A percentile compares a stretch with the other conserved stretches of the same genome.
Conservation (phyloP, 2,888 invertebrate genomes). For the Keiferia lycopersicella region DNA sequence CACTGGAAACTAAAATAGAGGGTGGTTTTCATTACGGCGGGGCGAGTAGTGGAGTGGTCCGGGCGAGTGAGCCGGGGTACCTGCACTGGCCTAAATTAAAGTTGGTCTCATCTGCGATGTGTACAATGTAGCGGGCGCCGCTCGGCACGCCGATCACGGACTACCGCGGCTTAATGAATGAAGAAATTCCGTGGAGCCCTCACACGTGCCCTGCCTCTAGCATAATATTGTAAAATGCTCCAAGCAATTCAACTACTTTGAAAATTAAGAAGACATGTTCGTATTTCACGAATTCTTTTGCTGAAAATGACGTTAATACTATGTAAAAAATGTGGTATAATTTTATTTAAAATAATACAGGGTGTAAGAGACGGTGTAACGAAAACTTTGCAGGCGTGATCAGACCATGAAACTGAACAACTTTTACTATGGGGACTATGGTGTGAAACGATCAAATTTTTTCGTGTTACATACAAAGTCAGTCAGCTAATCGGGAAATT, state of each 20-base stretch:
- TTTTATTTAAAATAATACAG: too few species aligned
- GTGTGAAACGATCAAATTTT: too few species aligned
- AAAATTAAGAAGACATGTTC: not conserved
- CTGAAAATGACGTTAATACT: too few species aligned
- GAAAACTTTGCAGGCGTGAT: too few species aligned
- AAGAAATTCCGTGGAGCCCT: slow-evolving; percentile 69
- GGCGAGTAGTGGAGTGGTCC: slow-evolving; percentile 49
- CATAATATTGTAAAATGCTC: slow-evolving; percentile 60
- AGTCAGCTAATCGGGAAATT: too few species aligned
- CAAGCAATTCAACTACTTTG: slow-evolving; percentile 34
- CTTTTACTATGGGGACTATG: too few species aligned
- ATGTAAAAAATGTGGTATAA: too few species aligned
- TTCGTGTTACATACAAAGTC: too few species aligned
- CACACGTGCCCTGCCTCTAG: slow-evolving; percentile 58
- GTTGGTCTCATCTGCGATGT: slow-evolving; percentile 67
- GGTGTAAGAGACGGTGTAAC: too few species aligned
- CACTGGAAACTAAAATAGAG: slow-evolving; percentile 67
- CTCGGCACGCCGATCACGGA: slow-evolving; percentile 72
- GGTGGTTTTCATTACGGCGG: slow-evolving; percentile 70
- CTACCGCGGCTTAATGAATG: slow-evolving; percentile 72
- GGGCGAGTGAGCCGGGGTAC: slow-evolving; percentile 38
- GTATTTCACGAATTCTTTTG: too few species aligned
- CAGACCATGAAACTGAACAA: too few species aligned
- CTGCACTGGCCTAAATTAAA: slow-evolving; percentile 67
- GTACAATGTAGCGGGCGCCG: slow-evolving; percentile 54